Base-by-base conservation (phyloP, 1,140 invertebrate species). In the Diuraphis noxia region DNA sequence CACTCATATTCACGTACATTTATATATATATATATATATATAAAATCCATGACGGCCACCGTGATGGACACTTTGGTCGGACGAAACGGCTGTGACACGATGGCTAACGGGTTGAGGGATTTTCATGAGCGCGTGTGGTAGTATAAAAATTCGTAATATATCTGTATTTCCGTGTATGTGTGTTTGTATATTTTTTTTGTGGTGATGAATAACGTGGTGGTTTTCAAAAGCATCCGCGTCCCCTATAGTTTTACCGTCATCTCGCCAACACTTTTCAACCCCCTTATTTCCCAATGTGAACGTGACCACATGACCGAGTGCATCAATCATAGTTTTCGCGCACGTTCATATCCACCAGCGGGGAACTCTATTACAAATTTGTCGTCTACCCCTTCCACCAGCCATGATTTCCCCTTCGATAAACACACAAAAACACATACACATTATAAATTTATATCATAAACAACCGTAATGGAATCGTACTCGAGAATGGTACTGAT, bases 281-380 rank as follows among this genome's bases (percentile, higher is more conserved):
- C 30, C 17, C n/a, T 5, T 7, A 13, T 34, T 41, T 72, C 30
- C 49, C 34, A 49, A 77, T 46, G 77, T 38, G 77, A 91, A 91
- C 89, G 89, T 91, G 89, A 91, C 89, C 89, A 49, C 89, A 91
- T 36, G 77, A 82, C 89, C 89, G 52, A 91, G 43, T 82, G 77
- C 89, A 91, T 91, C 89, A 91, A 82, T 91, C 89, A 91, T 91
- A 91, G 77, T 91, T 81, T 81, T 81, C 63, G 34, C 72, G 34
- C 41, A 81, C 88, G 72, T 38, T 90, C 88, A 79, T 38, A n/a
- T 77, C 41, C n/a, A 34, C 72, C 40, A n/a, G 36, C 30, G 30
- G n/a, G n/a, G n/a, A n/a, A 40, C 56, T 6, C 63, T 40, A 6
- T 36, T 52, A 52, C 72, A 25, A 43, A 81, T 90, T 43, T 79